Percentiles rank a stretch among this genome's conserved stretches.
phyloP scores from a whole-genome alignment of 1,140 invertebrate species.

The Microplitis mediator region DNA sequence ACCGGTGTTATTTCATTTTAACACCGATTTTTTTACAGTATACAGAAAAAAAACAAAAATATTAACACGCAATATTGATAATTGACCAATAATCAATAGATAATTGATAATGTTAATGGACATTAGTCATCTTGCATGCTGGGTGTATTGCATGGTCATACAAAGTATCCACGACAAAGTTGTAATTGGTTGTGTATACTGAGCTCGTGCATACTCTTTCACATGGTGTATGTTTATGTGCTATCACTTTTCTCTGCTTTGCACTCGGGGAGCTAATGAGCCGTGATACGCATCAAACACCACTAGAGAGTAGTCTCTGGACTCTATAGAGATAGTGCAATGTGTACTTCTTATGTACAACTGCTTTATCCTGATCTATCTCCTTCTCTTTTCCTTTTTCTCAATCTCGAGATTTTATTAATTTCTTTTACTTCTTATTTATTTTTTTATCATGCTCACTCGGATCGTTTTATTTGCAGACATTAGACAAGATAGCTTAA shows the following conservation, averaged over 20 bases:
- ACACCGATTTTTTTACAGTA: too few relatives aligned
- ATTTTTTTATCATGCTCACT: too few relatives aligned
- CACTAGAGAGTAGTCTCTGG: conserved; percentile 23
- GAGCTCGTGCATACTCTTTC: conserved; percentile 23
- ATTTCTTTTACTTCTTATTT: not conserved
- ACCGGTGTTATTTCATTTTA: too few relatives aligned
- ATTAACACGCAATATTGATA: too few relatives aligned
- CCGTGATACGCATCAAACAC: conserved; percentile 39
- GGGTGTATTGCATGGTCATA: conserved; percentile 26
- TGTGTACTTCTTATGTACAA: not conserved
- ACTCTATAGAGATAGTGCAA: not conserved
- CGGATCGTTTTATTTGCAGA: too few relatives aligned
- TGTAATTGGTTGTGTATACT: conserved; percentile 40
- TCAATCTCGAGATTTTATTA: not conserved
- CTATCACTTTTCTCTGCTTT: conserved; percentile 35
- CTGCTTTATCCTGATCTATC: not conserved
- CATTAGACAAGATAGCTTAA: not conserved
- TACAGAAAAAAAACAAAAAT: too few relatives aligned
- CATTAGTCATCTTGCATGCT: not conserved
- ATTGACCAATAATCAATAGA: not conserved
- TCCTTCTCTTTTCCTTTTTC: not conserved
- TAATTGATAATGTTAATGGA: too few relatives aligned
- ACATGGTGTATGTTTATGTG: not conserved
- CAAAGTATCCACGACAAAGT: conserved; percentile 34
- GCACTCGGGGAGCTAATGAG: conserved; percentile 38